Conservation (phyloP, 1,140 invertebrate genomes). For the Pectinophora gossypiella region DNA sequence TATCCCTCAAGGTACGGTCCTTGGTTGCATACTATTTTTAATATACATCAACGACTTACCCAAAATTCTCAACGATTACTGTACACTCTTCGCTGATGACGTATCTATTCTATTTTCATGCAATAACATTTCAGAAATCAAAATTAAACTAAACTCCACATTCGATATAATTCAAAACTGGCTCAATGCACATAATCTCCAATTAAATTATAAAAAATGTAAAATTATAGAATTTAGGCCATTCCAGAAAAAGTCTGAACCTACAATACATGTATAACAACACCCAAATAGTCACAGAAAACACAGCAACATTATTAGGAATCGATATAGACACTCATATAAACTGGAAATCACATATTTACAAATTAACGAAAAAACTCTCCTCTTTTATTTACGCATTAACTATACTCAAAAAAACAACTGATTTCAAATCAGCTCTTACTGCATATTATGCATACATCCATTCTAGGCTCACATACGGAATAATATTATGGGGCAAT, state of each 20-base stretch:
- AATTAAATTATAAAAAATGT: slow-evolving; percentile 4
- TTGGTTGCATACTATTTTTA: slow-evolving; percentile 2
- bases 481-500: slow-evolving; percentile 7
- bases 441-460: slow-evolving; percentile 7
- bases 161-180: too few relatives aligned
- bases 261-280: slow-evolving; percentile 2
- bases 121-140: too few relatives aligned
- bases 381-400: slow-evolving; percentile 8
- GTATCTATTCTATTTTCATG: neutral
- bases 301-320: slow-evolving; percentile 2
- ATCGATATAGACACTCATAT: slow-evolving; percentile 2
- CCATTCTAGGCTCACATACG: slow-evolving; percentile 4
- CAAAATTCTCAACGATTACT: neutral
- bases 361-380: neutral
- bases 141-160: too few relatives aligned
- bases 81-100: slow-evolving; percentile 8
- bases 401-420: neutral
- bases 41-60: slow-evolving; percentile 10
- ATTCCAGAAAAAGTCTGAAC: neutral
- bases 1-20: slow-evolving; percentile 6
- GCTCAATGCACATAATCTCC: neutral
- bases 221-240: slow-evolving; percentile 9
- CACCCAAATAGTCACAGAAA: neutral
- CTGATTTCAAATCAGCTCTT: slow-evolving; percentile 1
- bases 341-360: slow-evolving; percentile 1